Conservation (phyloP, 2,113 vertebrate species). For the Eonycteris spelaea region DNA sequence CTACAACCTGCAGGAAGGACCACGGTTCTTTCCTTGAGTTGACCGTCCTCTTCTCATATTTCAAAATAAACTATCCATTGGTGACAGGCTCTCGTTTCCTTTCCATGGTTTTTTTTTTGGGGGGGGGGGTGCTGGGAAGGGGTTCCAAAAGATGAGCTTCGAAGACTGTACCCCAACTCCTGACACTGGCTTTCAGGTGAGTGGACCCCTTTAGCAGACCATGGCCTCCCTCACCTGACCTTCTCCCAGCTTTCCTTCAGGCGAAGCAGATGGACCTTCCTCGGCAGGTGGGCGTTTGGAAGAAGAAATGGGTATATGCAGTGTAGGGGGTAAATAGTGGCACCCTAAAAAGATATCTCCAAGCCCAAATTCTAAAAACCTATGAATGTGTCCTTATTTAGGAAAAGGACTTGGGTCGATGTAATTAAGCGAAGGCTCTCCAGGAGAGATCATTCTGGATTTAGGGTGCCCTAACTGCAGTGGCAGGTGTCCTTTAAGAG, state of each 20-base stretch:
- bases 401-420: background rate
- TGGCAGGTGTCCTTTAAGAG: background rate
- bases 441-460: background rate
- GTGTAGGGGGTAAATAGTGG: background rate
- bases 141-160: background rate
- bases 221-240: background rate
- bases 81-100: background rate
- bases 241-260: background rate
- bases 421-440: background rate
- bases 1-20: background rate
- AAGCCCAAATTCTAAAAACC: background rate
- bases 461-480: background rate
- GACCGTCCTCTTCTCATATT: background rate
- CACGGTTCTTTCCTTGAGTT: background rate
- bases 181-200: background rate
- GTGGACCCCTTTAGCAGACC: background rate
- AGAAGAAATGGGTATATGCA: background rate
- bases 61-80: background rate
- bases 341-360: background rate
- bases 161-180: background rate
- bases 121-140: no score
- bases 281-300: background rate
- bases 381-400: background rate
- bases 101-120: background rate
- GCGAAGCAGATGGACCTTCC: background rate